phyloP scores from a whole-genome alignment of 53 echinoderm and acorn worm genomes.

The Astropecten irregularis region DNA sequence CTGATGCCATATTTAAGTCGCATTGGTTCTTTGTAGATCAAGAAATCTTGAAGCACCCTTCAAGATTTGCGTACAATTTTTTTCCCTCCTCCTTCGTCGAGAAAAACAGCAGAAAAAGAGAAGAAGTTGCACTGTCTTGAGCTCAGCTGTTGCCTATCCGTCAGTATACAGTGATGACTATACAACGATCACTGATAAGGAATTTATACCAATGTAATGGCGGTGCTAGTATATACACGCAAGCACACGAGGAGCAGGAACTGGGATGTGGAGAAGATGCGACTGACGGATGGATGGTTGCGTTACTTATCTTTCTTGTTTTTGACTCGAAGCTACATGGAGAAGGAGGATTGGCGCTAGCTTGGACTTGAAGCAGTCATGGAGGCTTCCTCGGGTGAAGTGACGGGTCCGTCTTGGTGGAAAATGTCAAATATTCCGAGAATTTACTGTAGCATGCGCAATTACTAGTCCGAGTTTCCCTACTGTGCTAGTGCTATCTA shows the following conservation, averaged over 20 bases:
- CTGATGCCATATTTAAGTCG: slow-evolving; percentile 14
- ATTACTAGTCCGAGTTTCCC: not conserved
- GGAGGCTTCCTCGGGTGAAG: too few species aligned
- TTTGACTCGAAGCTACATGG: too few species aligned
- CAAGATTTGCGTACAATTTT: not conserved
- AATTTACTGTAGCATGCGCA: slow-evolving; percentile 10
- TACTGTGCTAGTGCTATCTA: too few species aligned
- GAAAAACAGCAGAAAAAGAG: not conserved
- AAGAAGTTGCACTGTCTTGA: not conserved
- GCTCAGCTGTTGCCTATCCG: not conserved
- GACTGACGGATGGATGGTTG: too few species aligned
- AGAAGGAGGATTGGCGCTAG: too few species aligned
- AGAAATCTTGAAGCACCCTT: not conserved
- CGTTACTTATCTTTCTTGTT: too few species aligned
- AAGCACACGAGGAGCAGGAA: too few species aligned
- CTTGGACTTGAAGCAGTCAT: not conserved
- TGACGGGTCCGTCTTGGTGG: too few species aligned
- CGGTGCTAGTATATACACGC: too few species aligned
- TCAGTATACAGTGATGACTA: too few species aligned
- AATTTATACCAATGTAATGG: too few species aligned
- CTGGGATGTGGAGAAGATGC: not conserved
- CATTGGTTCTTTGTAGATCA: not conserved
- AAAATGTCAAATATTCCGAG: slow-evolving; percentile 52
- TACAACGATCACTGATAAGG: too few species aligned
- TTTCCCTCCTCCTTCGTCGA: not conserved